Evolutionary conservation across 2,113 vertebrate species (phyloP).

Genomic region (Anolis carolinensis): DNA sequence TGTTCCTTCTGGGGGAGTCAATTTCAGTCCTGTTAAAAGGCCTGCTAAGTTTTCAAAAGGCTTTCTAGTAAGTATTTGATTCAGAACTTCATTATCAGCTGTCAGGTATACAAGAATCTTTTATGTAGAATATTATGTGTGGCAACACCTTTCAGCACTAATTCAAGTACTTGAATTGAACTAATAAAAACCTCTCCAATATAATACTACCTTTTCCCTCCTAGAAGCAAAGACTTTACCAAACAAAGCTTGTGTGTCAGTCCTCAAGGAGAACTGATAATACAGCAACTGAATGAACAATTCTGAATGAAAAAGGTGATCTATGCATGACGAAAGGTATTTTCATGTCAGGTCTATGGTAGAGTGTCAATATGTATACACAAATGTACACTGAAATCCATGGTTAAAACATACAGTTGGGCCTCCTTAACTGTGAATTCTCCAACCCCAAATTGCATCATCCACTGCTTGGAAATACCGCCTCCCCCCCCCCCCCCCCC

Average conservation of each 20-base stretch:
- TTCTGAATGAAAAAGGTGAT: not conserved
- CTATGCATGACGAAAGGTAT: not conserved
- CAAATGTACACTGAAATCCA: too few relatives aligned
- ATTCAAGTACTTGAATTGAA: not conserved
- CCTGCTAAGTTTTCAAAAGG: not conserved
- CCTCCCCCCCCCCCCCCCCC: too few relatives aligned
- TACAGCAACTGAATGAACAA: not conserved
- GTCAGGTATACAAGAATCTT: not conserved
- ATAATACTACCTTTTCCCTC: not conserved
- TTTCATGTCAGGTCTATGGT: not conserved
- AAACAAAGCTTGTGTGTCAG: not conserved
- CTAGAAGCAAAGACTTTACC: not conserved
- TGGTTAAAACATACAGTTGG: too few relatives aligned
- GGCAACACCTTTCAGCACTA: not conserved
- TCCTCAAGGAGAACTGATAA: not conserved
- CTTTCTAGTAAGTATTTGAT: not conserved
- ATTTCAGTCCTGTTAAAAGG: not conserved
- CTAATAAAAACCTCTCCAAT: not conserved
- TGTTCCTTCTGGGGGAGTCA: conserved; percentile 12
- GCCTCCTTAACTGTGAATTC: too few relatives aligned
- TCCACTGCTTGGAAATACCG: too few relatives aligned
- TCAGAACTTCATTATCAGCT: not conserved
- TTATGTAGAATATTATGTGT: not conserved
- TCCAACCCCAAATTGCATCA: too few relatives aligned
- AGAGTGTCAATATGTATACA: too few relatives aligned